These are phyloP conservation scores for Xyrichtys novacula DNA, from an alignment of 2,797 vertebrate genomes.

Conservation along the genomic window DNA sequence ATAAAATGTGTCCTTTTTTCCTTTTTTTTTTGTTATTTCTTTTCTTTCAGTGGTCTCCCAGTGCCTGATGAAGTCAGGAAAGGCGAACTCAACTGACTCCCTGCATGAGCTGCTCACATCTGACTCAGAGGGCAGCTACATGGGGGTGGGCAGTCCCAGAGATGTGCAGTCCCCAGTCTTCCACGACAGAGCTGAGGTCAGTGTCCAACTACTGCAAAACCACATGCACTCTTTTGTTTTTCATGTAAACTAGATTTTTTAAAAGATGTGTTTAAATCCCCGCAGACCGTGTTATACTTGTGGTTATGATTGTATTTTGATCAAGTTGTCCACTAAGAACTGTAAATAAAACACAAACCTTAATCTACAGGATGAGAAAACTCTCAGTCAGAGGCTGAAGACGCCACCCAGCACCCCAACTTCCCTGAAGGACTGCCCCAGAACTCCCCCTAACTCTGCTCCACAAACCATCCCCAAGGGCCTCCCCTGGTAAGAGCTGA, in stretches of 20 bases:
- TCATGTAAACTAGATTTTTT: not conserved
- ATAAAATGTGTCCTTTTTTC: not conserved
- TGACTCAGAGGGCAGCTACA: conserved; percentile 96
- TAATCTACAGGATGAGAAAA: conserved; percentile 84
- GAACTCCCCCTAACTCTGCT: conserved; percentile 77
- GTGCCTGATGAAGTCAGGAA: conserved; percentile 86
- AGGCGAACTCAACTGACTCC: conserved; percentile 93
- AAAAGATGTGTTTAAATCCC: not conserved
- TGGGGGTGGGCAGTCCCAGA: conserved; percentile 91
- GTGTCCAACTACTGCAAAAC: not conserved
- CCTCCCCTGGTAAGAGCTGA: conserved; percentile 55
- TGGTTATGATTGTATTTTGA: not conserved
- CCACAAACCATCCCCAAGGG: conserved; percentile 85
- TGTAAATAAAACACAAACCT: not conserved
- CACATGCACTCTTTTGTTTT: not conserved
- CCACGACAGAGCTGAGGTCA: conserved; percentile 87
- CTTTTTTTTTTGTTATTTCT: not conserved
- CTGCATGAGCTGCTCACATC: conserved; percentile 95
- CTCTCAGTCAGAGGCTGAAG: conserved; percentile 74
- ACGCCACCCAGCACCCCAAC: conserved; percentile 81
- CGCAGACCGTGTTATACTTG: not conserved
- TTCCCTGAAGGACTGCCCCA: conserved; percentile 76
- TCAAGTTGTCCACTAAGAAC: not conserved
- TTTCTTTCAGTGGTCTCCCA: conserved; percentile 62
- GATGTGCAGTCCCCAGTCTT: conserved; percentile 93